Base-by-base conservation (phyloP, 2,797 vertebrate genomes). In the Helicolenus hilgendorfi region DNA sequence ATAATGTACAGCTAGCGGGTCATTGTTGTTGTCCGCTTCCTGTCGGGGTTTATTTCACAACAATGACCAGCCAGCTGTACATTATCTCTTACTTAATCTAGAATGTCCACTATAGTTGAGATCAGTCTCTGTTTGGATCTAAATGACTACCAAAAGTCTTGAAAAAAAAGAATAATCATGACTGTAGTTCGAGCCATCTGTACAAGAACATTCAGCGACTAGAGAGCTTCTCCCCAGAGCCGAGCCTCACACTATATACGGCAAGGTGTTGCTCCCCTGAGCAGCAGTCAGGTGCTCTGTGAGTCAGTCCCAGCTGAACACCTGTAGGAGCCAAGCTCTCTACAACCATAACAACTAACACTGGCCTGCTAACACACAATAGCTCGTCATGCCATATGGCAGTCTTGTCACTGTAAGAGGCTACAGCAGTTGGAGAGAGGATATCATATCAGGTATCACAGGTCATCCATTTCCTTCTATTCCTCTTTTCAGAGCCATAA, bases 241-340 rank as follows among this genome's bases (percentile, higher is more conserved):
- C 2, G 2, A 3, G 22, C 38, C 7, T 83, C 41, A 45, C 53
- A 22, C 62, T 83, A 7, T 59, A 2, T 80, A 3, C n/a, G 24
- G 26, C 60, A 9, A 14, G 2, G 24, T 20, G 20, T 64, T 18
- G 45, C 49, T 45, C 72, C 53, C 15, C 60, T 35, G 82, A 53
- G 77, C 75, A 45, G 59, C 77, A 75, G 63, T 74, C 65, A 79
- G 29, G 71, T 75, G 73, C 26, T 45, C 64, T 41, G 60, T 41
- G 72, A 36, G 24, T 63, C 27, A 55, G 77, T 89, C 76, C 38
- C 87, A 58, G 74, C 63, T 72, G 63, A 80, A 36, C 35, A 9
- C 56, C n/a, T n/a, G 10, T 2, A 59, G 41, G 9, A 63, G 63
- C 14, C 33, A 9, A 22, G 10, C 53, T 58, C 77, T 22, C 10